A percentile compares a stretch with the other conserved stretches of the same genome.
These are phyloP conservation scores for Leptatherina wallacei DNA, from an alignment of 2,797 vertebrate genomes.

Conservation along the genomic window DNA sequence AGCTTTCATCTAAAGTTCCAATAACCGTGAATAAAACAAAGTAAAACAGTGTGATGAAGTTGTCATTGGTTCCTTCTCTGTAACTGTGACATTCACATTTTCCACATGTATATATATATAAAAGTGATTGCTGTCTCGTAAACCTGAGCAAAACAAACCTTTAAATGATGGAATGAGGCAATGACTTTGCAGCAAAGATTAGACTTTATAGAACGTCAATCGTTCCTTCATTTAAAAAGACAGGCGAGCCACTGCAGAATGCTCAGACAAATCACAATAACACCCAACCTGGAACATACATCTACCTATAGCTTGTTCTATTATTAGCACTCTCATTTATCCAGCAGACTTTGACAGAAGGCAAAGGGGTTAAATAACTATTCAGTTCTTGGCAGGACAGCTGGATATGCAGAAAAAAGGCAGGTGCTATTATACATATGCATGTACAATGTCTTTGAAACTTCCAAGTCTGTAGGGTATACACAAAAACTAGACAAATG, in stretches of 20 bases:
- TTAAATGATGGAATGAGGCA: not conserved
- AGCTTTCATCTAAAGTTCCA: too few relatives aligned
- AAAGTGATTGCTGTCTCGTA: not conserved
- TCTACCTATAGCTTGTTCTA: slow-evolving; percentile 33
- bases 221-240: not conserved
- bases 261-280: slow-evolving; percentile 11
- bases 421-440: slow-evolving; percentile 2
- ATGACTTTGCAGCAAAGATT: not conserved
- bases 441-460: not conserved
- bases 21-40: not conserved
- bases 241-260: not conserved
- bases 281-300: not conserved
- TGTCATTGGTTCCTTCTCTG: not conserved
- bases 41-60: not conserved
- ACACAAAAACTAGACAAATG: not conserved
- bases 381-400: slow-evolving; percentile 28
- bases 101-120: not conserved
- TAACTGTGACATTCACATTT: not conserved
- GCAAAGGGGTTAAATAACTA: slow-evolving; percentile 22
- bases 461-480: not conserved
- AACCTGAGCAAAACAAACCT: not conserved
- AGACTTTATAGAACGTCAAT: not conserved
- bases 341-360: slow-evolving; percentile 33
- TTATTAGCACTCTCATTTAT: slow-evolving; percentile 42
- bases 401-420: slow-evolving; percentile 3